Conservation (phyloP, 2,113 vertebrate species). For the Bungarus multicinctus region DNA sequence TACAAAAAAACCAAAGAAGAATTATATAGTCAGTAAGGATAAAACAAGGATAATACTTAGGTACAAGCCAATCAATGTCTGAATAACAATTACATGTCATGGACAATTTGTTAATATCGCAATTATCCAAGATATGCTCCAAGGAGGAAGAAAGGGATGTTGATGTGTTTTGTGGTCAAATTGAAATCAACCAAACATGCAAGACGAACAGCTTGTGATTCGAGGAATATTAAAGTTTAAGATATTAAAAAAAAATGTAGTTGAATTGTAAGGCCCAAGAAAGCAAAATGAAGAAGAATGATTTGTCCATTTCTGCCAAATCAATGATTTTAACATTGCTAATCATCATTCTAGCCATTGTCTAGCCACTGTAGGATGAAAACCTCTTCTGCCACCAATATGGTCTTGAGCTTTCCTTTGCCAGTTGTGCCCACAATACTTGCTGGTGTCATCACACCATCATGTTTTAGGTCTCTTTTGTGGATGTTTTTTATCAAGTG, state of each 20-base stretch:
- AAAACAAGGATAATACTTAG: neutral
- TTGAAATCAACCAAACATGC: neutral
- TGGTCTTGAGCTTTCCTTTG: neutral
- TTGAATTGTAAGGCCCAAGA: neutral
- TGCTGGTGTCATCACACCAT: too few species aligned
- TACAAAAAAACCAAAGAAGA: neutral
- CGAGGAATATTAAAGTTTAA: neutral
- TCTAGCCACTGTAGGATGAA: neutral
- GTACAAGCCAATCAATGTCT: too few species aligned
- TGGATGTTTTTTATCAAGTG: neutral
- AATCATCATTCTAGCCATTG: neutral
- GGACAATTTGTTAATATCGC: neutral
- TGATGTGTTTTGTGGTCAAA: neutral
- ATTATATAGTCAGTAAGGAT: neutral
- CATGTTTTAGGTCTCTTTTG: neutral
- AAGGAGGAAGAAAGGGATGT: neutral
- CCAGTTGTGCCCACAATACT: neutral
- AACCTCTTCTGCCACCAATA: neutral
- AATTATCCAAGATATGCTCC: neutral
- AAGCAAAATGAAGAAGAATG: neutral
- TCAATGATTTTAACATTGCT: neutral
- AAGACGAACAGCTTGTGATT: neutral
- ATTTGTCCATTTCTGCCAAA: neutral
- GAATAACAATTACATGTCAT: neutral
- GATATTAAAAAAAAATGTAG: neutral